Base-by-base conservation (phyloP, 2,888 invertebrate species). In the Clanis bilineata region DNA sequence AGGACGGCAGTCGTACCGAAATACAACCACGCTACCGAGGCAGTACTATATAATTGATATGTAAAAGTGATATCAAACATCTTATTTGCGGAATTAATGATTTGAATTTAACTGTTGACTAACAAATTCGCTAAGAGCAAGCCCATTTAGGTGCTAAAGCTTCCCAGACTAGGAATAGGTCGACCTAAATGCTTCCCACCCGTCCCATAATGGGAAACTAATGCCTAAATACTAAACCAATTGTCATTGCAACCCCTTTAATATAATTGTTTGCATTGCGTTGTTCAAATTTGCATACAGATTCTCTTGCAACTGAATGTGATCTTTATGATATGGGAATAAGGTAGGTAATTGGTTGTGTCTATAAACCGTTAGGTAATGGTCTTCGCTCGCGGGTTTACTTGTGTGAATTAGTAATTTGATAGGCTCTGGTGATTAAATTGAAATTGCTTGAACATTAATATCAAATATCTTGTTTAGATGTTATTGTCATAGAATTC, bases 221-320 rank as follows among this genome's bases (percentile, higher is more conserved):
- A 51, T 51, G 32, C 51, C 10, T 32, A 51, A 51, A 51, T 51
- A 51, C 51, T 51, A 51, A 51, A 51, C 51, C 51, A 51, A 51
- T 51, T 51, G 51, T 51, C 51, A 51, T 51, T 32, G 18, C 18
- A 32, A 32, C 51, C 25, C 51, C 51, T 32, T 4, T 18, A 18
- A 51, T 51, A 51, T 51, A 51, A 51, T 51, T 51, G 51, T 51
- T 51, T 51, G 51, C 51, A 28, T 15, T 51, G 28, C 18, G 18
- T 32, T 10, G 32, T 32, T 5, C 32, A 51, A 18, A 51, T 51
- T 51, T 51, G 51, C 51, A 51, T 51, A 32, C 18, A 7, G 32
- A 18, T 51, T 10, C 6, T 5, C 4, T 7, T 15, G 7, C 18
- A 32, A 10, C 21, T 2, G 51, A 32, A 32, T 51, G 12, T 32